These are phyloP conservation scores for Diuraphis noxia DNA, from an alignment of 1,140 invertebrate species.

Conservation along the genomic window DNA sequence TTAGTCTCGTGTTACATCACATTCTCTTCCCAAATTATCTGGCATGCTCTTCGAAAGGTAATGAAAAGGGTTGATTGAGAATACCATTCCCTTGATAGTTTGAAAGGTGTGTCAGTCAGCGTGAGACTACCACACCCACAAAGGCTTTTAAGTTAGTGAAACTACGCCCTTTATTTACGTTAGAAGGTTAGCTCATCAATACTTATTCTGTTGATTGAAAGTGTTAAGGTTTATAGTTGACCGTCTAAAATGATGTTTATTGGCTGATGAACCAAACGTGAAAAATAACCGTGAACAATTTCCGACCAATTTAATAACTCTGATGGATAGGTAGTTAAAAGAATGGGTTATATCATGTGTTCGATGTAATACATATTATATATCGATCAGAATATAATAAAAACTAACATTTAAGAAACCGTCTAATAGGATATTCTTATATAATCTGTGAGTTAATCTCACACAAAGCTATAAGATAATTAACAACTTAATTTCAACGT, in stretches of 20 bases:
- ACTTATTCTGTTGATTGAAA: not conserved
- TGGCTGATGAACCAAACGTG: not conserved
- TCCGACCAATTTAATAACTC: not conserved
- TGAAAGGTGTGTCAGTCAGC: constrained; percentile 38
- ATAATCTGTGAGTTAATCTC: not conserved
- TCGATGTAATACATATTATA: not conserved
- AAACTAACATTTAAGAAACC: not conserved
- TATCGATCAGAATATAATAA: not conserved
- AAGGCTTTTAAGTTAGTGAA: constrained; percentile 32
- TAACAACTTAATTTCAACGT: not conserved
- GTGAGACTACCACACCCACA: constrained; percentile 20
- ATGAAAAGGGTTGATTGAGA: constrained; percentile 23
- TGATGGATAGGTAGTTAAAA: not conserved
- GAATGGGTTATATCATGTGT: not conserved
- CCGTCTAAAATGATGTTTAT: not conserved
- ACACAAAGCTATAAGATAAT: not conserved
- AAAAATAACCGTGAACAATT: not conserved
- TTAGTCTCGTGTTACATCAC: not conserved
- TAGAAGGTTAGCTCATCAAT: constrained; percentile 15
- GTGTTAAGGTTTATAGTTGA: not conserved
- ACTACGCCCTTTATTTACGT: constrained; percentile 48
- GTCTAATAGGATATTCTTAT: not conserved
- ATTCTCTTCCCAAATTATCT: not conserved
- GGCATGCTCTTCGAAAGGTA: not conserved
- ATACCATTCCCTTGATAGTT: not conserved